phyloP scores from a whole-genome alignment of 1,140 invertebrate genomes.

The Temnothorax curvispinosus region DNA sequence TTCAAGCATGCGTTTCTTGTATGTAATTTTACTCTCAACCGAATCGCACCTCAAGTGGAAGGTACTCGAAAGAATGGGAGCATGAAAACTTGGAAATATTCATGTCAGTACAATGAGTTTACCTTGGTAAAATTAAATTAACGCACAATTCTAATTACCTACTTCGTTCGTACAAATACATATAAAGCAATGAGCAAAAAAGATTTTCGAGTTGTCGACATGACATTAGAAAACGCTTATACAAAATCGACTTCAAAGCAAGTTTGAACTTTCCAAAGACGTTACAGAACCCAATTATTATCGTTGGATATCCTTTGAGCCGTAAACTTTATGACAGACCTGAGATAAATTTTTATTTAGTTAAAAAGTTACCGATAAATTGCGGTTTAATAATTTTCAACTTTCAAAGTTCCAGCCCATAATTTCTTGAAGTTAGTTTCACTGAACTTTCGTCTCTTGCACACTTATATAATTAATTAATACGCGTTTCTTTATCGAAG shows the following conservation, averaged over 20 bases:
- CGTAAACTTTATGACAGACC: not conserved
- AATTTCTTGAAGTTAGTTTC: not conserved
- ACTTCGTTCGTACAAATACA: constrained; percentile 17
- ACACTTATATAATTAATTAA: not conserved
- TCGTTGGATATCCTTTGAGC: not conserved
- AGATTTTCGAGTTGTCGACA: not conserved
- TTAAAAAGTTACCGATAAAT: not conserved
- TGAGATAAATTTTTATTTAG: not conserved
- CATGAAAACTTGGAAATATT: constrained; percentile 14
- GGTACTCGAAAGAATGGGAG: constrained; percentile 21
- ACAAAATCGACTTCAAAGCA: not conserved
- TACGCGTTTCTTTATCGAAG: not conserved
- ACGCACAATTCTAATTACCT: constrained; percentile 60
- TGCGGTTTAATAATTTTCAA: not conserved
- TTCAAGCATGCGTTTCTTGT: not conserved
- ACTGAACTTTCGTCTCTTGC: not conserved
- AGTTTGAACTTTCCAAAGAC: constrained; percentile 4
- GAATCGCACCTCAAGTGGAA: not conserved
- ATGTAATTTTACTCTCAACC: constrained; percentile 29
- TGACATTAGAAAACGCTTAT: too few relatives aligned
- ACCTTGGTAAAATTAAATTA: constrained; percentile 53
- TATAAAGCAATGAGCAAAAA: not conserved
- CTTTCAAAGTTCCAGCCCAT: not conserved
- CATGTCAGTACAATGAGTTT: constrained; percentile 1
- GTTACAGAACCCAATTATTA: not conserved